Conservation (phyloP, 2,797 vertebrate genomes). For the Rousettus madagascariensis region DNA sequence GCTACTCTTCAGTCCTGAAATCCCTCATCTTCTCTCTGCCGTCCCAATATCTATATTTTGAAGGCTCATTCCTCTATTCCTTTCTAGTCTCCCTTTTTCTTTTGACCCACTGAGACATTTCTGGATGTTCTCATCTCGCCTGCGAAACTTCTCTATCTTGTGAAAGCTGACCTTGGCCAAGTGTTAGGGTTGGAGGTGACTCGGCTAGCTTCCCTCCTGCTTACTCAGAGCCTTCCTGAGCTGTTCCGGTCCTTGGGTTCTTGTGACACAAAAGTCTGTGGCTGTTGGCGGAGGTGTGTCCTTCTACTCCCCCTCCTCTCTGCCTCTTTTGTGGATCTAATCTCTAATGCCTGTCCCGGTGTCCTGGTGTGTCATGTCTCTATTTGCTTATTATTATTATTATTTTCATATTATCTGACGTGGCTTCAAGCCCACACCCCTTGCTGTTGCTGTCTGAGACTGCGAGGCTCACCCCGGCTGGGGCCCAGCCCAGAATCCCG, state of each 20-base stretch:
- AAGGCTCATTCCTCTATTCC: background rate
- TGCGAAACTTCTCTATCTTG: background rate
- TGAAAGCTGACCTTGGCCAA: background rate
- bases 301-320: background rate
- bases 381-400: background rate
- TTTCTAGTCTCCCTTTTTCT: background rate
- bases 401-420: conserved; percentile 37
- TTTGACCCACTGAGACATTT: background rate
- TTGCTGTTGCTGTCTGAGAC: conserved; percentile 29
- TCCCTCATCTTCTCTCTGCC: background rate
- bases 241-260: background rate
- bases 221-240: rapidly evolving
- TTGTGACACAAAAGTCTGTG: background rate
- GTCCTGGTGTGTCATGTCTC: background rate
- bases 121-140: background rate
- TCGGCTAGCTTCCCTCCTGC: rapidly evolving
- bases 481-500: background rate
- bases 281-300: background rate
- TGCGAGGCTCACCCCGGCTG: background rate
- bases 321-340: background rate
- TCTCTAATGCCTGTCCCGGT: background rate
- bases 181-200: background rate
- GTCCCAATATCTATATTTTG: background rate
- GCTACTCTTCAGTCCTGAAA: background rate
- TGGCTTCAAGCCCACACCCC: background rate